Conservation (phyloP, 2,113 vertebrate genomes). For the Chroicocephalus ridibundus region DNA sequence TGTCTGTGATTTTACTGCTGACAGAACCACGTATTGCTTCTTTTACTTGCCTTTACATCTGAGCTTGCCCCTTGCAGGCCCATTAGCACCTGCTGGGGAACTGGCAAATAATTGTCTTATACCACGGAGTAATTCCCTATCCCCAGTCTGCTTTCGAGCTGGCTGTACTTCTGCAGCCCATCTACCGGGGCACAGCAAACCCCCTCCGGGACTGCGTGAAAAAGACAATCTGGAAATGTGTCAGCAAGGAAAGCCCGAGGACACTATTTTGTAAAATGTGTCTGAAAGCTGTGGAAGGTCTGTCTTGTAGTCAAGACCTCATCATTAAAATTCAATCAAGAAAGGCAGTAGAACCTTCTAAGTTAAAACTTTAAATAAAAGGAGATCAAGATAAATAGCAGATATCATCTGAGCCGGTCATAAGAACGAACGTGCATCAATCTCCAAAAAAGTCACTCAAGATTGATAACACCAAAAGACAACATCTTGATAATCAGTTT, state of each 20-base stretch:
- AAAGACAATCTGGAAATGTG: background rate
- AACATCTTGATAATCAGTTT: slow-evolving; percentile 84
- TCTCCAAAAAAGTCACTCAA: slow-evolving; percentile 77
- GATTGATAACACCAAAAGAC: slow-evolving; percentile 83
- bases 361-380: slow-evolving; percentile 80
- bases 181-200: background rate
- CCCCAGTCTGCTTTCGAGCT: background rate
- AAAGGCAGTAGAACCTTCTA: slow-evolving; percentile 56
- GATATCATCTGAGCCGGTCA: slow-evolving; percentile 77
- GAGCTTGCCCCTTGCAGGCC: background rate
- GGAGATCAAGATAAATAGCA: slow-evolving; percentile 87
- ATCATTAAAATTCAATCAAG: slow-evolving; percentile 61
- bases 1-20: background rate
- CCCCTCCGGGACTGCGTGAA: background rate
- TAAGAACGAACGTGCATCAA: slow-evolving; percentile 77
- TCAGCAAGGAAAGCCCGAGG: background rate
- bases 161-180: background rate
- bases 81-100: background rate
- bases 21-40: background rate
- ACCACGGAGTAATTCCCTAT: background rate
- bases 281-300: slow-evolving; percentile 12
- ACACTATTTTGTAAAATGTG: background rate
- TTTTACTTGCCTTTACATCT: background rate
- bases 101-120: background rate
- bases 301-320: slow-evolving; percentile 43